Base-by-base conservation (phyloP, 2,888 invertebrate species). In the Eilema caniola region DNA sequence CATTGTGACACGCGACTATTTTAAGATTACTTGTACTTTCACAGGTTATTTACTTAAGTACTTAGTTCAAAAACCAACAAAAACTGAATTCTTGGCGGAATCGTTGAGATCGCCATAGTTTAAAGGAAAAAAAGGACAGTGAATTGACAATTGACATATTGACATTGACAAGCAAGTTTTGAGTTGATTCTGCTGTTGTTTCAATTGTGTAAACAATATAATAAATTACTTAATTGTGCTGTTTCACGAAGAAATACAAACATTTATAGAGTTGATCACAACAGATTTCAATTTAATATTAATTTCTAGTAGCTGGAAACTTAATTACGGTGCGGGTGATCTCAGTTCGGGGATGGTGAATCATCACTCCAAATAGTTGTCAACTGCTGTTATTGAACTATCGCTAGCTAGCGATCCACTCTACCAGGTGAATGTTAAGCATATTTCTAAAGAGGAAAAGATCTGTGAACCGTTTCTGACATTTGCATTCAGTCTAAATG, bases 311-410 rank as follows among this genome's bases (percentile, higher is more conserved):
- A 25, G 60, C n/a, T 23, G 12, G 11, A 66, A 66, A 24, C 31
- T 25, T 3, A 31, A 28, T 28, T 47, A 47, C 28, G 28, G 62
- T 20, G 33, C 24, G 33, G 23, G 72, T 76, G 75, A 77, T 74
- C 74, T 79, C 73, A 76, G 60, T 41, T 23, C 62, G 74, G 79
- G 77, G 67, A 84, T 83, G 86, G 83, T 88, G 87, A 88, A 83
- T 88, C 87, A 88, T 88, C 87, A 78, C 75, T 81, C 62, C 69
- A 81, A 84, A 85, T 86, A 86, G 70, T 69, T 70, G 28, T 33
- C 37, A 61, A 28, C 53, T 71, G 62, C 56, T 68, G 53, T 73
- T 64, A 60, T 70, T 67, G 70, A 73, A 47, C 53, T 62, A 56
- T 56, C n/a, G 33, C 62, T n/a, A 24, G 1, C 53, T 16, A 23